Evolutionary conservation across 2,888 invertebrate genomes (phyloP), one percentile per base, ranked within the genome.

Genomic region (Acrobasis suavella): DNA sequence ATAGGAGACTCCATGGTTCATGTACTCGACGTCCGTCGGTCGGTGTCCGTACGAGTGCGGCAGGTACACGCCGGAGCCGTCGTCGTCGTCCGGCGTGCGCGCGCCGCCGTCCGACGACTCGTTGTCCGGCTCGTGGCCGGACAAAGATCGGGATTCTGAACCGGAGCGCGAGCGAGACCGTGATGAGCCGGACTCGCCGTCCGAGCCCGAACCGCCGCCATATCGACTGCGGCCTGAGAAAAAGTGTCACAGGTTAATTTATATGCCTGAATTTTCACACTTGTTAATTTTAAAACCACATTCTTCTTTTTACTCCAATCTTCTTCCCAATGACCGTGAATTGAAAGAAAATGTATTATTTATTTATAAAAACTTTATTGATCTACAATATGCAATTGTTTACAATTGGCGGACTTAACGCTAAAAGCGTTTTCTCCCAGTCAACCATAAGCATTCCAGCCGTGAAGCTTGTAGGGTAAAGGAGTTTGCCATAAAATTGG

Each of bases 21-120:
- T 91, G 63, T 93, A 93, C 70, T 93, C 92, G 6, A 80, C 89
- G 63, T 90, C 89, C 2, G 75, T 71, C 9, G 87, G 85, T 0
- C 88, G 72, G 1, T 87, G 89, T 42, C 86, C 82, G 82, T 95
- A 95, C 68, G 95, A 74, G 74, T 95, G 95, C 69, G 95, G 95
- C 73, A 95, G 86, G 75, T 95, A 95, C 61, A 95, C 92, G 62
- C 92, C 93, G 22, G 92, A 92, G 49, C 92, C 92, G 85, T 95
- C 95, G 54, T 95, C 95, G 69, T 95, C 95, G 85, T 96, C 95
- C 0, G 95, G 92, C 46, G 92, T 92, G 3, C 92, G 80, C 65
- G 95, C 95, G 51, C 95, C 95, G 70, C 95, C 95, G 87, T 95
- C 95, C 0, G 95, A 95, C 72, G 95, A 95, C 87, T 96, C 95